phyloP scores from a whole-genome alignment of 2,888 invertebrate genomes.

The Dromius quadrimaculatus region DNA sequence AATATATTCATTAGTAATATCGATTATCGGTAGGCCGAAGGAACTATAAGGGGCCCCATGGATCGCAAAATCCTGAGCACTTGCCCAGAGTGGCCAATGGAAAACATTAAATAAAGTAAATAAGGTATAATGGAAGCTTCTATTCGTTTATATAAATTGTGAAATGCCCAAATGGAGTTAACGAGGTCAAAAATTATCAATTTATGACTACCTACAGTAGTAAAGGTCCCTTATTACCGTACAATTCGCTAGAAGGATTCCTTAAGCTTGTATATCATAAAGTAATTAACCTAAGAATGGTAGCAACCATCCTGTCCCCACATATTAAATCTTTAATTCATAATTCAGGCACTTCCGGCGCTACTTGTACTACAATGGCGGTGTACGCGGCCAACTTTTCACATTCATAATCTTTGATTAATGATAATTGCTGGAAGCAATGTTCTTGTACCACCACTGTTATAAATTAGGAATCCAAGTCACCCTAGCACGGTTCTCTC shows the following conservation, averaged over 20 bases:
- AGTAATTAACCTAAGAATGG: slow-evolving; percentile 17
- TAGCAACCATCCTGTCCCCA: slow-evolving; percentile 12
- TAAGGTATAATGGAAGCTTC: too few relatives aligned
- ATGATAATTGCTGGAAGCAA: slow-evolving; percentile 47
- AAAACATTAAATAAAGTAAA: too few relatives aligned
- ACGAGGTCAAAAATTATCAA: too few relatives aligned
- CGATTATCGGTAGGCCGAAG: too few relatives aligned
- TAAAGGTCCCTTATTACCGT: too few relatives aligned
- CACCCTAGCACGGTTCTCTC: slow-evolving; percentile 27
- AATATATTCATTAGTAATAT: too few relatives aligned
- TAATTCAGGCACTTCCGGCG: slow-evolving; percentile 16
- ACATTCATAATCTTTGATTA: slow-evolving; percentile 52
- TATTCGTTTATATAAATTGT: too few relatives aligned
- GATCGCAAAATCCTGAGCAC: too few relatives aligned
- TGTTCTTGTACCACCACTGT: slow-evolving; percentile 42
- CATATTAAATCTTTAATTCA: slow-evolving; percentile 28
- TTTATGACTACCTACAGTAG: too few relatives aligned
- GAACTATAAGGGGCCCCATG: too few relatives aligned
- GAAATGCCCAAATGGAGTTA: too few relatives aligned
- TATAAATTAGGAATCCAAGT: slow-evolving; percentile 48
- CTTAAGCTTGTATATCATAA: slow-evolving; percentile 15
- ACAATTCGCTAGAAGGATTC: neutral
- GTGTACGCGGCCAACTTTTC: slow-evolving; percentile 39
- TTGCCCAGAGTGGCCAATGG: too few relatives aligned
- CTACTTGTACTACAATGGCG: neutral